Percentiles rank a stretch among this genome's conserved stretches.
Conservation (phyloP, 64 coral and sea anemone species). For the Hydrozoanthus tunicans region DNA sequence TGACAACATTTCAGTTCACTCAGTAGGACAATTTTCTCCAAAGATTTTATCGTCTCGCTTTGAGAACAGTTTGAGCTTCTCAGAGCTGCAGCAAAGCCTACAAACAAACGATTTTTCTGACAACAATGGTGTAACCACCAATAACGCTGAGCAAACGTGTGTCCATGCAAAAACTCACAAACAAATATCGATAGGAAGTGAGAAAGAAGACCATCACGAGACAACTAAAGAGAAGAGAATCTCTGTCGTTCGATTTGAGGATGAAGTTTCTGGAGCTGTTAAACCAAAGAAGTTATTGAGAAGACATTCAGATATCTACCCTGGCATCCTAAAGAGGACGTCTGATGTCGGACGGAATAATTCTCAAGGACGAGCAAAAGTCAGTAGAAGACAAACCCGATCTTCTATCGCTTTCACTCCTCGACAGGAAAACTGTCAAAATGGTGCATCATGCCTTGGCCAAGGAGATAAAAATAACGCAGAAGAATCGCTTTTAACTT, state of each 20-base stretch:
- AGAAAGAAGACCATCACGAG: not conserved
- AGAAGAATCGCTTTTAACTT: not conserved
- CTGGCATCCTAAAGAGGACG: conserved; percentile 55
- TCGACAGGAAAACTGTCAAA: not conserved
- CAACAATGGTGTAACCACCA: not conserved
- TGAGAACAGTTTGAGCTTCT: conserved; percentile 16
- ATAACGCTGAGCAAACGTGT: not conserved
- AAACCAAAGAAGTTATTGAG: conserved; percentile 24
- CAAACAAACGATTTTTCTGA: not conserved
- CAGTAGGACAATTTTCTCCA: not conserved
- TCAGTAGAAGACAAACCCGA: not conserved
- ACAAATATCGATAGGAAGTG: not conserved
- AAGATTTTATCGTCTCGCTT: not conserved
- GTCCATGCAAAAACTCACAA: not conserved
- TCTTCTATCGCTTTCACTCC: not conserved
- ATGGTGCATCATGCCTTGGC: not conserved
- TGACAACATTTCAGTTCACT: not conserved
- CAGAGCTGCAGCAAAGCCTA: not conserved
- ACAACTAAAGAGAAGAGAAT: not conserved
- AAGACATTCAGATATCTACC: conserved; percentile 36
- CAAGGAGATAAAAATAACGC: not conserved
- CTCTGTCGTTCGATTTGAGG: conserved; percentile 40
- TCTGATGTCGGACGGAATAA: not conserved
- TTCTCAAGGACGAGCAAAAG: not conserved
- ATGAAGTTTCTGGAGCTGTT: not conserved